Percentiles rank a stretch among this genome's conserved stretches.
Conservation (phyloP, 2,888 invertebrate species). For the Coelinius sp. region DNA sequence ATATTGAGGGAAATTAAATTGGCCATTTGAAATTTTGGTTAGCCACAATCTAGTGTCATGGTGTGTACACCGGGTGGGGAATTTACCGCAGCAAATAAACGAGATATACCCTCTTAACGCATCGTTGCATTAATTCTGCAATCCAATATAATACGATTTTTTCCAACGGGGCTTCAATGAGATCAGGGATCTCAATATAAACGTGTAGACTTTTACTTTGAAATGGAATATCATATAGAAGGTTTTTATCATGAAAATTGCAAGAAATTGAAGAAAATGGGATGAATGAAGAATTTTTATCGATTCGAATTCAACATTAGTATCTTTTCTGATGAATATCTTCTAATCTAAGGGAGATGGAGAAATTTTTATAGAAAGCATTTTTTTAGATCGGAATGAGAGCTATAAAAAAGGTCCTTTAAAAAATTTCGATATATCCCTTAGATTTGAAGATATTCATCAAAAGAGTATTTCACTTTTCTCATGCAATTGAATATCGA, state of each 20-base stretch:
- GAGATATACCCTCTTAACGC: constrained; percentile 18
- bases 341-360: background rate
- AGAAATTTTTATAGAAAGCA: background rate
- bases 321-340: background rate
- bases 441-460: no score
- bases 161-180: constrained; percentile 14
- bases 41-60: constrained; percentile 14
- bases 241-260: background rate
- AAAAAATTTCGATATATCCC: no score
- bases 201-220: background rate
- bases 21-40: background rate
- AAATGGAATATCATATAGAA: background rate
- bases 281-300: background rate
- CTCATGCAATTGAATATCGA: no score
- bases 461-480: no score
- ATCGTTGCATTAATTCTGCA: constrained; percentile 14
- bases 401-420: no score
- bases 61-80: background rate
- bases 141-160: constrained; percentile 8
- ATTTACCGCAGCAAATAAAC: constrained; percentile 11
- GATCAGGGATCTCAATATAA: background rate
- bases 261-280: background rate
- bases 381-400: no score
- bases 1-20: background rate
- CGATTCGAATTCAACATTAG: background rate